Percentiles rank a stretch among this genome's conserved stretches.
phyloP scores from a whole-genome alignment of 2,113 vertebrate species.

The Neodontobutis hainanensis region DNA sequence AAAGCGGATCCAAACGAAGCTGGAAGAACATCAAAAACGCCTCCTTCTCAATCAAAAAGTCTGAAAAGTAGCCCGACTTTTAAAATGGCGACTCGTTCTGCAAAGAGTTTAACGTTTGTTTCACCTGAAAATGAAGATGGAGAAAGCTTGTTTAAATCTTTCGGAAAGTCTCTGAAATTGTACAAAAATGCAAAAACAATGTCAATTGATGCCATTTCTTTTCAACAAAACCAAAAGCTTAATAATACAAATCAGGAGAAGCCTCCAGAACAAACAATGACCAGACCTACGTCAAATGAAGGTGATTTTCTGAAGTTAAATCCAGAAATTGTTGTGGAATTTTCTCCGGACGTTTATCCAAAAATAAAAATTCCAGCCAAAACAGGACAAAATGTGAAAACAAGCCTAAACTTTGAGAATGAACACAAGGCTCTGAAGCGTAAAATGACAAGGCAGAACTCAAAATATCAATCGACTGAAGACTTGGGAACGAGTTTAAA shows the following conservation, averaged over 20 bases:
- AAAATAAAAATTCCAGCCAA: not conserved
- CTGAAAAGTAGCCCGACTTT: constrained; percentile 18
- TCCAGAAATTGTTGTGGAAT: not conserved
- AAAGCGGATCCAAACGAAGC: not conserved
- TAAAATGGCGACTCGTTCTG: constrained; percentile 64
- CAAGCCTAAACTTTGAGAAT: not conserved
- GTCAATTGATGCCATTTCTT: not conserved
- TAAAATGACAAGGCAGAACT: not conserved
- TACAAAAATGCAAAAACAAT: not conserved
- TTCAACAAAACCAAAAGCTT: not conserved
- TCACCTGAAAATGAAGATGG: constrained; percentile 6
- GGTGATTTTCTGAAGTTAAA: not conserved
- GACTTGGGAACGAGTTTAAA: not conserved
- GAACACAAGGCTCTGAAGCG: not conserved
- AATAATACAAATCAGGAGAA: too few species aligned
- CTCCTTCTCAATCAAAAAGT: constrained; percentile 5
- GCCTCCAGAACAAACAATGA: too few species aligned
- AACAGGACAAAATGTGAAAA: not conserved
- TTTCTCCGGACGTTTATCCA: not conserved
- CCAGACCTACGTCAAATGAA: too few species aligned
- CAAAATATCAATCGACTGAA: not conserved
- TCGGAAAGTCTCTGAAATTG: constrained; percentile 1
- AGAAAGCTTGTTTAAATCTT: constrained; percentile 19
- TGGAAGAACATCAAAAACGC: not conserved
- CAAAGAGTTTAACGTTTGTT: constrained; percentile 26